These are phyloP conservation scores for Synaphobranchus kaupii DNA, from an alignment of 2,797 vertebrate species.

Conservation along the genomic window DNA sequence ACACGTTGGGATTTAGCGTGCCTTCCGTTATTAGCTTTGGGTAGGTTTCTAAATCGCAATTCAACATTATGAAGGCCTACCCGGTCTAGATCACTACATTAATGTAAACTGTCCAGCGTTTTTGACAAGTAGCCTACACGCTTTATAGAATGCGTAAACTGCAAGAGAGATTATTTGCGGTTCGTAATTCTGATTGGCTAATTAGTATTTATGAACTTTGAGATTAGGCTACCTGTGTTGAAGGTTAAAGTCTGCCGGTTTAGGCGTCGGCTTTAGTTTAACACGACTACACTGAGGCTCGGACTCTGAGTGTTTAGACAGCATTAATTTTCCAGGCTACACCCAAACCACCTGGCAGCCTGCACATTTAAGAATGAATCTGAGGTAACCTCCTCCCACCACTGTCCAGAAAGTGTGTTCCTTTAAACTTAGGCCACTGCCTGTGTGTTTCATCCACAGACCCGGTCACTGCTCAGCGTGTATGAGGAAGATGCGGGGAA, in stretches of 20 bases:
- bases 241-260: neutral
- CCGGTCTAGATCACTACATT: too few relatives aligned
- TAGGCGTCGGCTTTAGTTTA: neutral
- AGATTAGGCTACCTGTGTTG: neutral
- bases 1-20: neutral
- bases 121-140: too few relatives aligned
- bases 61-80: too few relatives aligned
- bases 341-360: neutral
- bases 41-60: too few relatives aligned
- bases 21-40: neutral
- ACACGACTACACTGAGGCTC: neutral
- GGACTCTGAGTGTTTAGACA: neutral
- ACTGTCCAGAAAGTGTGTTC: neutral
- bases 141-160: too few relatives aligned
- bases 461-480: constrained; percentile 94
- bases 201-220: too few relatives aligned
- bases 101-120: too few relatives aligned
- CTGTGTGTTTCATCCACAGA: constrained; percentile 66
- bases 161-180: too few relatives aligned
- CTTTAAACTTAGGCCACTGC: neutral
- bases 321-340: neutral
- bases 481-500: constrained; percentile 97
- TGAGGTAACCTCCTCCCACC: neutral
- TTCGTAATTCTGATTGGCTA: too few relatives aligned
- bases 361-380: neutral